phyloP scores from a whole-genome alignment of 2,888 invertebrate species.

The Drosophila siamana region DNA sequence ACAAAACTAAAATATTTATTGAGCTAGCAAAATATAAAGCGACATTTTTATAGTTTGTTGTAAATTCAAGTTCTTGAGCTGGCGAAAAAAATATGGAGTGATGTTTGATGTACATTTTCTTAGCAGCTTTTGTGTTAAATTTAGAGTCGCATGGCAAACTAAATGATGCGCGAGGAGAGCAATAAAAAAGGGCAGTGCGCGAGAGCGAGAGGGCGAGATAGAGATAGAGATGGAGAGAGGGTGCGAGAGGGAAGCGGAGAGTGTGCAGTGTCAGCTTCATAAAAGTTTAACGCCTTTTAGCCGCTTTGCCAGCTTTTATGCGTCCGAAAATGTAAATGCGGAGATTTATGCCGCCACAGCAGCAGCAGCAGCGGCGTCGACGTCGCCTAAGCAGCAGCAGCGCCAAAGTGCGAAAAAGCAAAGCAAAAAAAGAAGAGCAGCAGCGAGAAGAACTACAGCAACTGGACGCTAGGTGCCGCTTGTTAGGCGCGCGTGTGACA shows the following conservation, averaged over 20 bases:
- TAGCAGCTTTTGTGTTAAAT: neutral
- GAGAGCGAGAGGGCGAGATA: neutral
- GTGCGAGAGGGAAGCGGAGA: too few relatives aligned
- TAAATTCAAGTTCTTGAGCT: too few relatives aligned
- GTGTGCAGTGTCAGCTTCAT: constrained; percentile 10
- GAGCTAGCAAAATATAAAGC: too few relatives aligned
- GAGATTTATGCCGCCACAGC: constrained; percentile 57
- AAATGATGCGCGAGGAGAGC: neutral
- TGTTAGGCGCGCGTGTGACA: constrained; percentile 68
- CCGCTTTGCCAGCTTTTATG: constrained; percentile 75
- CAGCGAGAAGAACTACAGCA: constrained; percentile 15
- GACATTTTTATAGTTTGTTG: too few relatives aligned
- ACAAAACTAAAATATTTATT: too few relatives aligned
- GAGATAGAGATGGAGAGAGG: neutral
- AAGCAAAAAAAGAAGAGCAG: constrained; percentile 16
- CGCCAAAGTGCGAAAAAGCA: constrained; percentile 66
- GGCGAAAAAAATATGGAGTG: too few relatives aligned
- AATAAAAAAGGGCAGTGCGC: neutral
- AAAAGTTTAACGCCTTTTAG: constrained; percentile 47
- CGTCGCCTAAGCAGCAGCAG: constrained; percentile 38
- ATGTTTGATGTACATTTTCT: neutral
- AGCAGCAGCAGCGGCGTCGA: constrained; percentile 10
- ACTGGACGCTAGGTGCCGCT: constrained; percentile 53
- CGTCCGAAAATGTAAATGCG: constrained; percentile 69
- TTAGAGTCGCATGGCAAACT: neutral